These are phyloP conservation scores for Smutsia gigantea DNA, from an alignment of 2,797 vertebrate species.

Conservation along the genomic window DNA sequence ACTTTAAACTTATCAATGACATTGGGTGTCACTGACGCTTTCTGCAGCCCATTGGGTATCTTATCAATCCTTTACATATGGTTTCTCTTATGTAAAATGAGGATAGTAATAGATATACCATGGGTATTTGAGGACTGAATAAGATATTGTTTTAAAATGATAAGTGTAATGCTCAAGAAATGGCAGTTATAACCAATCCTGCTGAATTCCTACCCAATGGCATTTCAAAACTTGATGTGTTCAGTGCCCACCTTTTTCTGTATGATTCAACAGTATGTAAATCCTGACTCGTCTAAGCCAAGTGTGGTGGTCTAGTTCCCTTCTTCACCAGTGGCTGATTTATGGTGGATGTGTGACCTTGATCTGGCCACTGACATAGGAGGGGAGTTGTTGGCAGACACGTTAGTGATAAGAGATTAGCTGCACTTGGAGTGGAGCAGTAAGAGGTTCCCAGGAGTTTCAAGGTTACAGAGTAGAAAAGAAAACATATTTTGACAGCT, in stretches of 20 bases:
- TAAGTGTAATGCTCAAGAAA: not conserved
- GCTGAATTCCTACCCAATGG: not conserved
- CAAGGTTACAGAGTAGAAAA: not conserved
- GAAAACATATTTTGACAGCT: not conserved
- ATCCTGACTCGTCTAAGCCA: not conserved
- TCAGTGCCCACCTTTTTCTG: not conserved
- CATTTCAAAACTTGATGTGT: not conserved
- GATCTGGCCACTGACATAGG: not conserved
- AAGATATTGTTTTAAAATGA: not conserved
- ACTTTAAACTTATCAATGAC: not conserved
- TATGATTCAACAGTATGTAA: not conserved
- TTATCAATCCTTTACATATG: no score
- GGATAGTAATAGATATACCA: not conserved
- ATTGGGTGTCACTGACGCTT: not conserved
- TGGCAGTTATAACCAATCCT: not conserved
- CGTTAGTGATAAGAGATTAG: not conserved
- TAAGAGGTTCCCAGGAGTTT: not conserved
- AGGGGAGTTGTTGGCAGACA: not conserved
- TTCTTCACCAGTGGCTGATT: not conserved
- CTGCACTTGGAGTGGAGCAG: not conserved
- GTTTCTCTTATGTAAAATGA: constrained; percentile 7
- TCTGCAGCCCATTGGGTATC: not conserved
- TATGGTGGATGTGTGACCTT: not conserved
- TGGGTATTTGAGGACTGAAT: not conserved
- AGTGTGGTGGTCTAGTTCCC: not conserved